Conservation (phyloP, 1,140 invertebrate species). For the Drosophila eugracilis region DNA sequence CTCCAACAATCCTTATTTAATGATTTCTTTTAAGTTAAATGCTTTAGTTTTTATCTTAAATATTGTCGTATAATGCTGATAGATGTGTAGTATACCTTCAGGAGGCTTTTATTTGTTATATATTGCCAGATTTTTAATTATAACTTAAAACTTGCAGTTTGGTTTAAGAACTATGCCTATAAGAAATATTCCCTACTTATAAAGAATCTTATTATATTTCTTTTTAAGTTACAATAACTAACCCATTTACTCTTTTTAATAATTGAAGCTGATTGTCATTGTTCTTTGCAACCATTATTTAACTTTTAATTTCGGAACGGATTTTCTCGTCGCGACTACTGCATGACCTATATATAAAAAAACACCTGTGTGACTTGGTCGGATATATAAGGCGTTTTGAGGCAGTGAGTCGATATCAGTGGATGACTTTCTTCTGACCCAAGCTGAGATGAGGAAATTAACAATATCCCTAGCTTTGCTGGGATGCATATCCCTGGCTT, state of each 20-base stretch:
- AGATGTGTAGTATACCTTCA: no score
- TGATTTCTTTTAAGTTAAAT: no score
- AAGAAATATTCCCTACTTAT: not conserved
- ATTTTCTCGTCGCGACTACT: not conserved
- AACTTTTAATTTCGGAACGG: not conserved
- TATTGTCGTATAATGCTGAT: no score
- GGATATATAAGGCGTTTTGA: slow-evolving; percentile 14
- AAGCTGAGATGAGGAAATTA: slow-evolving; percentile 31
- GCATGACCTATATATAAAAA: slow-evolving; percentile 5
- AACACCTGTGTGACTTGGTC: slow-evolving; percentile 25
- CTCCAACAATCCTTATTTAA: no score
- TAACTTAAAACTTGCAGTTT: no score
- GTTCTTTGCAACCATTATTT: not conserved
- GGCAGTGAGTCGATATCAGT: slow-evolving; percentile 13
- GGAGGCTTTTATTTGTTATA: no score
- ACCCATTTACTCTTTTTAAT: not conserved
- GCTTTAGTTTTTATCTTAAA: no score
- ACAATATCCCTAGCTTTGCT: slow-evolving; percentile 14
- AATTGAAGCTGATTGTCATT: not conserved
- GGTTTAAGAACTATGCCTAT: no score
- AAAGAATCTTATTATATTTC: no score
- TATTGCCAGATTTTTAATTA: no score
- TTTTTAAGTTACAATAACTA: no score
- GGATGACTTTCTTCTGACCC: slow-evolving; percentile 1
- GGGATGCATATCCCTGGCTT: slow-evolving; percentile 16